phyloP scores from a whole-genome alignment of 2,797 vertebrate species.

The Neosilurus mollespiculum region DNA sequence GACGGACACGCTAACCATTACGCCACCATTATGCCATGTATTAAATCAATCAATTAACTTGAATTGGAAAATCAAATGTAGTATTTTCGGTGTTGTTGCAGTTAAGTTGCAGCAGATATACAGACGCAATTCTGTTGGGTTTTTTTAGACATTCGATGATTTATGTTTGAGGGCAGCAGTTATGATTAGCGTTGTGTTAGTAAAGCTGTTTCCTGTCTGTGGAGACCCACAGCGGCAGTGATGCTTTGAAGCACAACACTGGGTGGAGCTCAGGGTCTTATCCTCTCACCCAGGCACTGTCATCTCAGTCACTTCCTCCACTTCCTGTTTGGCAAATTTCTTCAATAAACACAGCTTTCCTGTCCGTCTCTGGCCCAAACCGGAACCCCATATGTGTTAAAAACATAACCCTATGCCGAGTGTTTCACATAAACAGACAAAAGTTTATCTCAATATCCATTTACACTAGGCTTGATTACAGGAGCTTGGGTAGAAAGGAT shows the following conservation, averaged over 20 bases:
- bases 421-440: too few species aligned
- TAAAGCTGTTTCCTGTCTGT: conserved; percentile 58
- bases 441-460: neutral
- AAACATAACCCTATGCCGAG: conserved; percentile 36
- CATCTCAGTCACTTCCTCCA: conserved; percentile 61
- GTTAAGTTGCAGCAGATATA: neutral
- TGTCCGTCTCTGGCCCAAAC: conserved; percentile 34
- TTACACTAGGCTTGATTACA: neutral
- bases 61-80: neutral
- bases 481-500: neutral
- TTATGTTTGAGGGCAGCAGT: neutral
- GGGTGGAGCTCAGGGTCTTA: conserved; percentile 45
- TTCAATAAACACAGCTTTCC: conserved; percentile 59
- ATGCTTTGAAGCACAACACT: conserved; percentile 51
- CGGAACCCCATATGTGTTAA: neutral
- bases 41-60: too few species aligned
- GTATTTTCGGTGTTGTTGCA: neutral
- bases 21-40: too few species aligned
- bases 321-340: conserved; percentile 62
- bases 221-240: neutral
- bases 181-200: conserved; percentile 14
- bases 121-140: neutral
- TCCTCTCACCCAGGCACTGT: conserved; percentile 53
- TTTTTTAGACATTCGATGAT: neutral
- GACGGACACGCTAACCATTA: too few species aligned